Percentiles rank a stretch among this genome's conserved stretches.
phyloP scores from a whole-genome alignment of 2,113 vertebrate species.

The Crocuta crocuta region DNA sequence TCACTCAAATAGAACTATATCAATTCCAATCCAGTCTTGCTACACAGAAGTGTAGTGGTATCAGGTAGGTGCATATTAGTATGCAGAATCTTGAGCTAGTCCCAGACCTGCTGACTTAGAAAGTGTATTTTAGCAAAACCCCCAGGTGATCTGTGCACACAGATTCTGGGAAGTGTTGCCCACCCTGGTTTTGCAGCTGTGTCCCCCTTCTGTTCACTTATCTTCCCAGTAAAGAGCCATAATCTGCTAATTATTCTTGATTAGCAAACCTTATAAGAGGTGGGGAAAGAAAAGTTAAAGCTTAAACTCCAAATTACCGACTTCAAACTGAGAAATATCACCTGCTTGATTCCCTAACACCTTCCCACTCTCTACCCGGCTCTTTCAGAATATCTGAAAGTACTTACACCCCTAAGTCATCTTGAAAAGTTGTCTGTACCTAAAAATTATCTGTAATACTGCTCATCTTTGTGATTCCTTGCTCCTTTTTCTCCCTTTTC shows the following conservation, averaged over 20 bases:
- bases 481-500: background rate
- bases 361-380: background rate
- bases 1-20: background rate
- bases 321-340: background rate
- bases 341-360: background rate
- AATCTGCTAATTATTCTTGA: slow-evolving; percentile 54
- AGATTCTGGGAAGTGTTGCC: background rate
- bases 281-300: background rate
- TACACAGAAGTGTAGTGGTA: too few relatives aligned
- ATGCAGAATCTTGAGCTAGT: background rate
- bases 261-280: background rate
- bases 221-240: background rate
- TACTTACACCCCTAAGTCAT: background rate
- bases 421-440: background rate
- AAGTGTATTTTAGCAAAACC: background rate
- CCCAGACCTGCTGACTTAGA: background rate
- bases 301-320: slow-evolving; percentile 5
- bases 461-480: background rate
- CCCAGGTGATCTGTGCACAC: background rate
- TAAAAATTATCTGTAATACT: background rate
- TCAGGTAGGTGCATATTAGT: background rate
- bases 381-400: background rate
- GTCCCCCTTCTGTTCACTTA: background rate
- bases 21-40: too few relatives aligned
- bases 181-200: background rate